A percentile compares a stretch with the other conserved stretches of the same genome.
Evolutionary conservation across 2,797 vertebrate genomes (phyloP).

Genomic region (Oreonectes daqikongensis): DNA sequence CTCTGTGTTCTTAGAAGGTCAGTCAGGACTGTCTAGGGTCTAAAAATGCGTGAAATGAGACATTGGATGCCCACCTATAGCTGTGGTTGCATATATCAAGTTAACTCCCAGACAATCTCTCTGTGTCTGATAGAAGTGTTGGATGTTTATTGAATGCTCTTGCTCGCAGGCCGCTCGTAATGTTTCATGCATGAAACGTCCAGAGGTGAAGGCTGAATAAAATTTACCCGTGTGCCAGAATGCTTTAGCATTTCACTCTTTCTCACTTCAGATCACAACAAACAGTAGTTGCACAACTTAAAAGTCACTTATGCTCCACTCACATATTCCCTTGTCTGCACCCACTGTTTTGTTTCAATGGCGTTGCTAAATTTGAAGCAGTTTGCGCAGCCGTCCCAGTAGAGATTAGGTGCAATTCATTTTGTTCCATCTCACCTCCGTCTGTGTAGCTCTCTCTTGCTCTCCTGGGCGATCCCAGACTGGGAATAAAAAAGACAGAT

Average conservation of each 20-base stretch:
- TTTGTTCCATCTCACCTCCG: conserved; percentile 47
- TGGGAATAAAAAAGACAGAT: conserved; percentile 62
- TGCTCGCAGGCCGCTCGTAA: conserved; percentile 6
- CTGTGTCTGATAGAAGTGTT: not conserved
- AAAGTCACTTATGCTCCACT: conserved; percentile 14
- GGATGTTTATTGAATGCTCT: conserved; percentile 22
- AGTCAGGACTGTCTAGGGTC: conserved; percentile 35
- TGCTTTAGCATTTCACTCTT: not conserved
- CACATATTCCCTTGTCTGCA: not conserved
- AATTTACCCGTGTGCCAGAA: not conserved
- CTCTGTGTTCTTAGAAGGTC: conserved; percentile 21
- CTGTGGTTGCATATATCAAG: conserved; percentile 14
- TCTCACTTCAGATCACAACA: conserved; percentile 4
- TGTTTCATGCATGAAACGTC: conserved; percentile 42
- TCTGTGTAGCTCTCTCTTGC: conserved; percentile 23
- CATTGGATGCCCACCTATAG: conserved; percentile 15
- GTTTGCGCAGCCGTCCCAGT: conserved; percentile 17
- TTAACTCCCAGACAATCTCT: conserved; percentile 21
- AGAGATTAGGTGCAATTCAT: conserved; percentile 51
- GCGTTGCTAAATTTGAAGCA: conserved; percentile 17
- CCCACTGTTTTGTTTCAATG: conserved; percentile 38
- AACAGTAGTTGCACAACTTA: conserved; percentile 14
- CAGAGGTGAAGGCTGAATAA: conserved; percentile 16
- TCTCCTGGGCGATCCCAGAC: conserved; percentile 52
- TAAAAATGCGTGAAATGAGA: conserved; percentile 35